phyloP scores from a whole-genome alignment of 2,888 invertebrate genomes.

The Ceriagrion tenellum region DNA sequence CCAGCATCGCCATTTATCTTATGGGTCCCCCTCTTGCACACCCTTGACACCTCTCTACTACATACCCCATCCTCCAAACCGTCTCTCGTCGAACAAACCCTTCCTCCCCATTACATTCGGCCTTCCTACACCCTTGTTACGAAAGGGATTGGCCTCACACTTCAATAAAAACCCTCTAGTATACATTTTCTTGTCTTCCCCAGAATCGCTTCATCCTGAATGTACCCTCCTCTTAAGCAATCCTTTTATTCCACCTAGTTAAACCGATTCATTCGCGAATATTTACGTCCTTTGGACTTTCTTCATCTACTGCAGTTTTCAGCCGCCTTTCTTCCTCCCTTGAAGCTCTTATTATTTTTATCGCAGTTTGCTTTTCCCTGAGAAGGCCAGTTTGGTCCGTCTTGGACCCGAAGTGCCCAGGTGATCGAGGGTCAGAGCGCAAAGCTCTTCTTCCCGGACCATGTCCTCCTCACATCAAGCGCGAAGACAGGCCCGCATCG shows the following conservation, averaged over 20 bases:
- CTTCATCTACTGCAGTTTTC: background rate
- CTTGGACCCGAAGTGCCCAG: background rate
- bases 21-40: background rate
- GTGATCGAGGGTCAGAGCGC: background rate
- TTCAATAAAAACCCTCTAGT: background rate
- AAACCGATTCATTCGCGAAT: background rate
- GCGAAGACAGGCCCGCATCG: background rate
- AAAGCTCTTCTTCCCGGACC: too few species aligned
- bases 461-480: background rate
- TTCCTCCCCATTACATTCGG: too few species aligned
- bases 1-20: background rate
- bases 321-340: background rate
- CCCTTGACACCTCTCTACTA: background rate
- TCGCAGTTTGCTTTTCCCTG: background rate
- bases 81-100: too few species aligned
- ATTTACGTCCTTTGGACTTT: background rate
- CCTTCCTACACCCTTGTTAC: background rate
- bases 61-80: background rate
- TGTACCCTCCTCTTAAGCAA: background rate
- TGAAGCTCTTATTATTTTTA: background rate
- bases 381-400: background rate
- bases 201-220: background rate
- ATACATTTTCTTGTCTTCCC: background rate
- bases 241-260: slow-evolving; percentile 2
- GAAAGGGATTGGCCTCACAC: background rate